Evolutionary conservation across 2,888 invertebrate species (phyloP).

Genomic region (Metopia argyrocephala): DNA sequence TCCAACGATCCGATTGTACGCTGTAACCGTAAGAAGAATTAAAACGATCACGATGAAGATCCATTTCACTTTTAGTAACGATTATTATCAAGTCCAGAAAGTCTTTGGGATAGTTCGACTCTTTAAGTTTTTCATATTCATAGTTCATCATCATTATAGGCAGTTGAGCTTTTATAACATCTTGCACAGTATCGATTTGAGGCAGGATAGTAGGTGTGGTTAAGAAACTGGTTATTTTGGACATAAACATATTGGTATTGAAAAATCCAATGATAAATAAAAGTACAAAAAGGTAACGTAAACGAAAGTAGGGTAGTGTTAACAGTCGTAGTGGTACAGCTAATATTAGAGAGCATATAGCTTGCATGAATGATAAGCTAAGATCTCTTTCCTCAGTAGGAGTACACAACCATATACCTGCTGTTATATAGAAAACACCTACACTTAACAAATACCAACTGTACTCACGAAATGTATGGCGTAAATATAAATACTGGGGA

Average conservation of each 20-base stretch:
- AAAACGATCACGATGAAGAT: conserved; percentile 67
- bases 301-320: conserved; percentile 62
- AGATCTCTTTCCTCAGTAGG: conserved; percentile 68
- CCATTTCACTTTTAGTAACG: conserved; percentile 59
- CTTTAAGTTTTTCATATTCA: conserved; percentile 66
- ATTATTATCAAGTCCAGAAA: conserved; percentile 66
- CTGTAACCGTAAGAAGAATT: conserved; percentile 71
- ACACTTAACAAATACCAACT: conserved; percentile 69
- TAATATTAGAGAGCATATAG: conserved; percentile 68
- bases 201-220: conserved; percentile 65
- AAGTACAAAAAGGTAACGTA: conserved; percentile 67
- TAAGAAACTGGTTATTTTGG: conserved; percentile 72
- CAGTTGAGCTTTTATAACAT: conserved; percentile 69
- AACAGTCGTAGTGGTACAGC: conserved; percentile 67
- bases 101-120: conserved; percentile 56
- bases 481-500: conserved; percentile 68
- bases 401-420: conserved; percentile 70
- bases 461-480: conserved; percentile 65
- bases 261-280: conserved; percentile 70
- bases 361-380: conserved; percentile 69
- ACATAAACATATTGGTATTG: conserved; percentile 71
- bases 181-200: conserved; percentile 70
- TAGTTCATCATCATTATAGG: conserved; percentile 66
- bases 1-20: conserved; percentile 72
- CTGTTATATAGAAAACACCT: conserved; percentile 65